Evolutionary conservation across 2,888 invertebrate species (phyloP).

Genomic region (Coecobrya sp.): DNA sequence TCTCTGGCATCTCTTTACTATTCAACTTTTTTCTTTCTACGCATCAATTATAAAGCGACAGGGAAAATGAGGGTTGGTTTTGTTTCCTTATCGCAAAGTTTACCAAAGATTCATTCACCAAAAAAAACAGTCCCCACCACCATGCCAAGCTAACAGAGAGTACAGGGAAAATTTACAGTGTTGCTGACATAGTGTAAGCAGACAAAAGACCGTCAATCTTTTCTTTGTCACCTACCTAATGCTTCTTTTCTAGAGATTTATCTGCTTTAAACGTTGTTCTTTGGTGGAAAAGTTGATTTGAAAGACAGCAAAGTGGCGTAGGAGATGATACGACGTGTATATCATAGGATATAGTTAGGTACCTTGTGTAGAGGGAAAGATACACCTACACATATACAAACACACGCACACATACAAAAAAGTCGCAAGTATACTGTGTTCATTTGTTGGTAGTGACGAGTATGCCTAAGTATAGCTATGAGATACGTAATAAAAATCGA

Average conservation of each 20-base stretch:
- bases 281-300: conserved; percentile 54
- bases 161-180: conserved; percentile 50
- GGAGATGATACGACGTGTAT: not conserved
- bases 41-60: conserved; percentile 77
- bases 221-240: conserved; percentile 81
- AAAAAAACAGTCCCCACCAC: conserved; percentile 5
- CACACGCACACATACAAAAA: not conserved
- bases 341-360: not conserved
- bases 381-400: not conserved
- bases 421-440: not conserved
- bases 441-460: not conserved
- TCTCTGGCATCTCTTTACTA: not conserved
- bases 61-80: conserved; percentile 52
- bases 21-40: conserved; percentile 56
- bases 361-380: not conserved
- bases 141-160: not conserved
- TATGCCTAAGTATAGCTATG: not conserved
- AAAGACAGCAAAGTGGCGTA: conserved; percentile 23
- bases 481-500: conserved; percentile 24
- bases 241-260: conserved; percentile 77
- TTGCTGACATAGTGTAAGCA: conserved; percentile 76
- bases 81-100: conserved; percentile 56
- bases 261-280: conserved; percentile 72
- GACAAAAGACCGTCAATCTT: conserved; percentile 81
- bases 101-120: conserved; percentile 34